Percentiles rank a stretch among this genome's conserved stretches.
phyloP scores from a whole-genome alignment of 1,140 invertebrate genomes.

The Drosophila quadrilineata region DNA sequence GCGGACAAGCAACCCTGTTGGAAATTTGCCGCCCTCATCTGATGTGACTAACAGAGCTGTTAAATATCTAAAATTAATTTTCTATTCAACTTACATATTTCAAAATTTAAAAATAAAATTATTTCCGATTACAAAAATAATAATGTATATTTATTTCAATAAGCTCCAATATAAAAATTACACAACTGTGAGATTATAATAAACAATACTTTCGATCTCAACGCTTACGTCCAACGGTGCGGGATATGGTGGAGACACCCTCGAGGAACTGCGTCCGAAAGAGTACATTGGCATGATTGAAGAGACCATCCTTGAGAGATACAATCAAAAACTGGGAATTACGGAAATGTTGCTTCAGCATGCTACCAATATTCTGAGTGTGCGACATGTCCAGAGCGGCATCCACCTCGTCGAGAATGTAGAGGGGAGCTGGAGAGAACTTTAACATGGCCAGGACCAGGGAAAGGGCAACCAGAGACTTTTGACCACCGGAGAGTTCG shows the following conservation, averaged over 20 bases:
- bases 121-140: too few relatives aligned
- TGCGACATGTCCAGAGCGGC: constrained; percentile 98
- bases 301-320: constrained; percentile 99
- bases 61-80: not conserved
- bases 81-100: too few relatives aligned
- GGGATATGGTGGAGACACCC: constrained; percentile 94
- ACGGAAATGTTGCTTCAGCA: constrained; percentile 97
- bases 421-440: constrained; percentile 98
- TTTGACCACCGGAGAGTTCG: constrained; percentile 98
- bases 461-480: constrained; percentile 97
- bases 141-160: too few relatives aligned
- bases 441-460: constrained; percentile 97
- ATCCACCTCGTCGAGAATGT: constrained; percentile 99
- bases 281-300: constrained; percentile 99
- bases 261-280: constrained; percentile 98
- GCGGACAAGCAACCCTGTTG: constrained; percentile 35
- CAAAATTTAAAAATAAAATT: not conserved
- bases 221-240: constrained; percentile 82
- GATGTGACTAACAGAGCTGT: constrained; percentile 13
- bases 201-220: constrained; percentile 44
- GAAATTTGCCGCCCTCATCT: constrained; percentile 29
- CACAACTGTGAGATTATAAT: not conserved
- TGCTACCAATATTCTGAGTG: constrained; percentile 98
- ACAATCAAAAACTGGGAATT: constrained; percentile 99
- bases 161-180: too few relatives aligned